Evolutionary conservation across 2,888 invertebrate genomes (phyloP).

Genomic region (Byasa hedistus): DNA sequence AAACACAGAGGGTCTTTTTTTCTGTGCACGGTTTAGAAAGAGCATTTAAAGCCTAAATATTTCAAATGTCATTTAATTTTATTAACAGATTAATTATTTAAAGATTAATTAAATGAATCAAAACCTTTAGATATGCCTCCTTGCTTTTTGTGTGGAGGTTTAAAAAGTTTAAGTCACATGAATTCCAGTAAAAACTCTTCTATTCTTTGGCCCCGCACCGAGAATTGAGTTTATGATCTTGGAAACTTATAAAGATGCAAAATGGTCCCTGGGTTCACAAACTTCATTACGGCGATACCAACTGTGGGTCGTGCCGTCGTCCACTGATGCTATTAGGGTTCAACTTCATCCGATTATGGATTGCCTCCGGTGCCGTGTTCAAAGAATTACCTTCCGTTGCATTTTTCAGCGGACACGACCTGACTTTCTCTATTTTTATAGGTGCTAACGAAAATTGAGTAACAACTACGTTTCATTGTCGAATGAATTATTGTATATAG

Average conservation of each 20-base stretch:
- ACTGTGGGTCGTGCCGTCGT: neutral
- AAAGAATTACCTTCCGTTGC: conserved; percentile 9
- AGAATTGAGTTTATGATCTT: conserved; percentile 3
- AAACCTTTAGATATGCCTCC: too few relatives aligned
- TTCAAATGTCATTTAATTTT: too few relatives aligned
- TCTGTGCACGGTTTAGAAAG: too few relatives aligned
- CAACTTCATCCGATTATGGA: conserved; percentile 14
- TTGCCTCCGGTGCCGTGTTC: conserved; percentile 4
- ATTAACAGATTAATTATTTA: too few relatives aligned
- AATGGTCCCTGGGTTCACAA: neutral
- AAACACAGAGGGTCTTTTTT: too few relatives aligned
- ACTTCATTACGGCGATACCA: neutral
- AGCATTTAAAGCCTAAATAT: too few relatives aligned
- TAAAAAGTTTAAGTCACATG: neutral
- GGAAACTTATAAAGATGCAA: conserved; percentile 13
- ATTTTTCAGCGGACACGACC: neutral
- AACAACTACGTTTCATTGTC: neutral
- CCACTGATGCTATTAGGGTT: conserved; percentile 4
- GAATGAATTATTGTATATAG: too few relatives aligned
- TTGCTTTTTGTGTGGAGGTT: neutral
- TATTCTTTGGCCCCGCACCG: neutral
- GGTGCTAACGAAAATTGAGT: neutral
- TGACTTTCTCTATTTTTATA: neutral
- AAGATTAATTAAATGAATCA: too few relatives aligned
- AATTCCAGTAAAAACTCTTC: neutral